A percentile compares a stretch with the other conserved stretches of the same genome.
Conservation (phyloP, 2,113 vertebrate species). For the Tyrannus savana region DNA sequence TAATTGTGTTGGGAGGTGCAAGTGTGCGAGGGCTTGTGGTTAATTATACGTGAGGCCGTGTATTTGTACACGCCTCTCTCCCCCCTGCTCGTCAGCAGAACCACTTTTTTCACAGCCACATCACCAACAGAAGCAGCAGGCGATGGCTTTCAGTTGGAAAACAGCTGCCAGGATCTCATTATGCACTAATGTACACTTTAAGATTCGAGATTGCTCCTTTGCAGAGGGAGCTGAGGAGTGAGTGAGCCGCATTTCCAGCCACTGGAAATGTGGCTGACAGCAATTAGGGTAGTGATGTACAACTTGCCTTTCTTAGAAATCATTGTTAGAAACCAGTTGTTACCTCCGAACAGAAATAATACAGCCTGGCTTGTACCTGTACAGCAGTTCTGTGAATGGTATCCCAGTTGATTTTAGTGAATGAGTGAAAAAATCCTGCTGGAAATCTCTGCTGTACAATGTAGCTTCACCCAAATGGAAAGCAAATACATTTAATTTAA, state of each 20-base stretch:
- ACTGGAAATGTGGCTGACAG: background rate
- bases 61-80: background rate
- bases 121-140: conserved; percentile 40
- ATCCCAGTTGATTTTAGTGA: background rate
- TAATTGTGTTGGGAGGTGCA: background rate
- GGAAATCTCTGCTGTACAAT: background rate
- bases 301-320: background rate
- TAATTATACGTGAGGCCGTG: background rate
- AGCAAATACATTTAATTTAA: background rate
- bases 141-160: background rate
- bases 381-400: background rate
- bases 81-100: background rate
- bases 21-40: background rate
- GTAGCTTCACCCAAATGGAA: background rate
- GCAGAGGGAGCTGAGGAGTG: background rate
- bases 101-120: background rate
- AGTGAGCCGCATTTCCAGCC: too few relatives aligned
- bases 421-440: background rate
- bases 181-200: background rate
- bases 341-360: background rate
- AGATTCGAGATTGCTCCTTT: background rate
- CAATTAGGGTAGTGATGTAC: background rate
- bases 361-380: background rate
- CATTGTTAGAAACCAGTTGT: background rate
- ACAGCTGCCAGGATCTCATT: conserved; percentile 25